phyloP scores from a whole-genome alignment of 1,140 invertebrate genomes.

The Tenebrio molitor region DNA sequence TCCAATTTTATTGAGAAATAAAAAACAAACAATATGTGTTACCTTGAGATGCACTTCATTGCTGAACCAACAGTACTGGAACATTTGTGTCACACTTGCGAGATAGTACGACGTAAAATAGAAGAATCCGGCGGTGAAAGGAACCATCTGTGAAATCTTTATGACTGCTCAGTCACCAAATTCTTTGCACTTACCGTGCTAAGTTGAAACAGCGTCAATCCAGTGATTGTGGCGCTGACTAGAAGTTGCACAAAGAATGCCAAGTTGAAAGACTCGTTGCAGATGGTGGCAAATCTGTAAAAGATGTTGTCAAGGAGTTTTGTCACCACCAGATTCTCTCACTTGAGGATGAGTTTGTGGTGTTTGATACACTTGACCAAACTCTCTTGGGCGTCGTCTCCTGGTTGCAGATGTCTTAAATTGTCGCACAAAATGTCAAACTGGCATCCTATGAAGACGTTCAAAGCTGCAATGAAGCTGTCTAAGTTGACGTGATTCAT shows the following conservation, averaged over 20 bases:
- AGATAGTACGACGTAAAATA: background rate
- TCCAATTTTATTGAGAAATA: background rate
- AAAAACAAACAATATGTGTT: background rate
- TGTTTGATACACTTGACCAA: background rate
- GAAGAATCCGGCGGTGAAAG: background rate
- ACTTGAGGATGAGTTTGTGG: background rate
- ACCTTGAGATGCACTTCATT: conserved; percentile 26
- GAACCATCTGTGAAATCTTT: background rate
- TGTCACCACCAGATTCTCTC: background rate
- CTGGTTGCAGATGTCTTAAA: background rate
- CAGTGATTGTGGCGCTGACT: background rate
- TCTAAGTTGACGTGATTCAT: background rate
- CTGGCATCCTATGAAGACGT: background rate
- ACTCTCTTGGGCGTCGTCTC: background rate
- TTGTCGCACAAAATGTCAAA: conserved; percentile 8
- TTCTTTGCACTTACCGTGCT: too few species aligned
- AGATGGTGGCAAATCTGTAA: background rate
- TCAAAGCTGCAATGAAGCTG: background rate
- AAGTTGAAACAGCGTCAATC: conserved; percentile 1
- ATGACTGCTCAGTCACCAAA: too few species aligned
- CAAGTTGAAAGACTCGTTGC: background rate
- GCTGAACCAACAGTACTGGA: conserved; percentile 29
- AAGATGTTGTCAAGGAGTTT: background rate
- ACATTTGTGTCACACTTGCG: conserved; percentile 18
- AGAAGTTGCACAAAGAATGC: background rate